A percentile compares a stretch with the other conserved stretches of the same genome.
Conservation (phyloP, 2,888 invertebrate species). For the Imbricaverruca yamaguchii region DNA sequence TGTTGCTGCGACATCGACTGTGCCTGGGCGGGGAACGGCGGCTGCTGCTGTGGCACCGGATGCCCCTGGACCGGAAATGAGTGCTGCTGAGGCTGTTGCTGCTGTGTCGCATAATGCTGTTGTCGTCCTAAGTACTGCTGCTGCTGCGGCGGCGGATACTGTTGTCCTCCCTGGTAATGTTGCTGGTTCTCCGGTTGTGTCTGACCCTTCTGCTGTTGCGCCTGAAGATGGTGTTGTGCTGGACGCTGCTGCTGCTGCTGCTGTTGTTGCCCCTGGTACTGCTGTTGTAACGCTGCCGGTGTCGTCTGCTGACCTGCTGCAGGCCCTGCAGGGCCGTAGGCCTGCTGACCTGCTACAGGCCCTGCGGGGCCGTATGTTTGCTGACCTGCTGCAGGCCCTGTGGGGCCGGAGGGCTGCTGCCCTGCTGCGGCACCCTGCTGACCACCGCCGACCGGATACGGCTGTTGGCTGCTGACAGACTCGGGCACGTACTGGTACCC, state of each 20-base stretch:
- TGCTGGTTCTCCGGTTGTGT: conserved; percentile 27
- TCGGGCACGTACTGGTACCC: conserved; percentile 12
- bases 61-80: conserved; percentile 2
- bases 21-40: neutral
- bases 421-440: neutral
- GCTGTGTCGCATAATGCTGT: conserved; percentile 26
- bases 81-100: conserved; percentile 24
- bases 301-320: conserved; percentile 23
- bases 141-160: conserved; percentile 22
- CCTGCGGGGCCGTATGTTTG: neutral
- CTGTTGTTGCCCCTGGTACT: conserved; percentile 24
- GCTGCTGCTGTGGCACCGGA: conserved; percentile 9
- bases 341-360: conserved; percentile 27
- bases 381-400: neutral
- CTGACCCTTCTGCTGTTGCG: conserved; percentile 26
- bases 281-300: conserved; percentile 25
- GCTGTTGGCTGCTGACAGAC: neutral
- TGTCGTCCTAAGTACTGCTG: conserved; percentile 24
- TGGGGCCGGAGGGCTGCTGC: conserved; percentile 25
- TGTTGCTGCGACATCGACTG: conserved; percentile 13
- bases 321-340: conserved; percentile 26
- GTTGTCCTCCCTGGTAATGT: conserved; percentile 26
- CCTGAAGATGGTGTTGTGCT: conserved; percentile 33
- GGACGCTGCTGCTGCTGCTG: conserved; percentile 26
- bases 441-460: too few species aligned